These are phyloP conservation scores for Drosophila eohydei DNA, from an alignment of 2,888 invertebrate genomes.

Conservation along the genomic window DNA sequence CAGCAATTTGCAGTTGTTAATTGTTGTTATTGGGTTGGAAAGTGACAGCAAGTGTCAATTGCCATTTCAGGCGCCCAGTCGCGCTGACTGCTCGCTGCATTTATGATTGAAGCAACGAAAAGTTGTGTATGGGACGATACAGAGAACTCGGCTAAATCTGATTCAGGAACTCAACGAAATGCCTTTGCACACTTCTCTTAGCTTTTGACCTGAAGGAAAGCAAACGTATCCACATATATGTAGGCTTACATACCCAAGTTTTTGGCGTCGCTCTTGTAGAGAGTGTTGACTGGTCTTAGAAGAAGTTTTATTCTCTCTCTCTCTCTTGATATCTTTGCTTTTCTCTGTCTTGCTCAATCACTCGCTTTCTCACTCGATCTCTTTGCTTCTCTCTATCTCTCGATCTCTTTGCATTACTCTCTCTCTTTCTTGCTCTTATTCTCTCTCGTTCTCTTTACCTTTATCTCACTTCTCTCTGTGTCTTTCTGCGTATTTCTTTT, in stretches of 20 bases:
- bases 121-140: neutral
- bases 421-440: too few species aligned
- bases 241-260: too few species aligned
- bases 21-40: slow-evolving; percentile 43
- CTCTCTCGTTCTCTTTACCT: neutral
- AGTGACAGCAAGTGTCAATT: slow-evolving; percentile 40
- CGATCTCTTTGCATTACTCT: too few species aligned
- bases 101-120: slow-evolving; percentile 14
- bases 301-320: too few species aligned
- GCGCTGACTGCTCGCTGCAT: slow-evolving; percentile 12
- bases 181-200: neutral
- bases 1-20: slow-evolving; percentile 60
- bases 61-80: slow-evolving; percentile 21
- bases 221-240: too few species aligned
- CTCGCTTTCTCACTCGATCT: too few species aligned
- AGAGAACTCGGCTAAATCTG: neutral
- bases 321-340: too few species aligned
- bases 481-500: neutral
- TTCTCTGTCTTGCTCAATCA: too few species aligned
- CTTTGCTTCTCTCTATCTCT: too few species aligned
- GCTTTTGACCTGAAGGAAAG: neutral
- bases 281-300: too few species aligned
- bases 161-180: neutral
- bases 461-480: too few species aligned
- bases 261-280: too few species aligned